Conservation (phyloP, 2,888 invertebrate genomes). For the Drosophila pseudotalamancana region DNA sequence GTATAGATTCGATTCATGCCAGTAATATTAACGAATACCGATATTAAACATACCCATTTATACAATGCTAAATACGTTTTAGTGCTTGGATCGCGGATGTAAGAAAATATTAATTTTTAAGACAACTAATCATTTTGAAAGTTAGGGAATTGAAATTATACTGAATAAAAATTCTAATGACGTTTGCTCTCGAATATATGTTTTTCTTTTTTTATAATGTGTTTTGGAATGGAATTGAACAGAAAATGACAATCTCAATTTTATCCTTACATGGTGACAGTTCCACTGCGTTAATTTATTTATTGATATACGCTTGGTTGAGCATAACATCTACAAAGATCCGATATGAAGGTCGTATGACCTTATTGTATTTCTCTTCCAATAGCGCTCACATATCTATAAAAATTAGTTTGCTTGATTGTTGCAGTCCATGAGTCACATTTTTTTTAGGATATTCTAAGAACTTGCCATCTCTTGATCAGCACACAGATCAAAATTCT, state of each 20-base stretch:
- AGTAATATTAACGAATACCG: slow-evolving; percentile 10
- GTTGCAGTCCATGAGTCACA: slow-evolving; percentile 1
- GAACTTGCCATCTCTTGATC: no score
- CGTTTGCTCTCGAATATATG: not conserved
- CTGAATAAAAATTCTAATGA: not conserved
- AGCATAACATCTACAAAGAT: slow-evolving; percentile 13
- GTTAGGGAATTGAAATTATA: not conserved
- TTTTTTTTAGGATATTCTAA: not conserved
- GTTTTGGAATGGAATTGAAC: no score
- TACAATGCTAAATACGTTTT: no score
- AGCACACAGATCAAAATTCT: no score
- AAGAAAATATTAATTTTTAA: no score
- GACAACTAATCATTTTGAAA: not conserved
- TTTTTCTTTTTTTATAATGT: not conserved
- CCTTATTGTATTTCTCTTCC: slow-evolving; percentile 10
- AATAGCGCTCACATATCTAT: not conserved
- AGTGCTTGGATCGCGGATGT: no score
- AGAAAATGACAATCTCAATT: slow-evolving; percentile 33
- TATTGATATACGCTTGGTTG: slow-evolving; percentile 39
- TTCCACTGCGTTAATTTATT: slow-evolving; percentile 60
- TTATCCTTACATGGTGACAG: slow-evolving; percentile 57
- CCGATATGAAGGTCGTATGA: slow-evolving; percentile 23
- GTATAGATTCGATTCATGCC: slow-evolving; percentile 17
- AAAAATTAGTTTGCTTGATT: slow-evolving; percentile 5
- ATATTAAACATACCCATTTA: no score